A percentile compares a stretch with the other conserved stretches of the same genome.
Conservation (phyloP, 2,888 invertebrate genomes). For the Phaonia tiefii region DNA sequence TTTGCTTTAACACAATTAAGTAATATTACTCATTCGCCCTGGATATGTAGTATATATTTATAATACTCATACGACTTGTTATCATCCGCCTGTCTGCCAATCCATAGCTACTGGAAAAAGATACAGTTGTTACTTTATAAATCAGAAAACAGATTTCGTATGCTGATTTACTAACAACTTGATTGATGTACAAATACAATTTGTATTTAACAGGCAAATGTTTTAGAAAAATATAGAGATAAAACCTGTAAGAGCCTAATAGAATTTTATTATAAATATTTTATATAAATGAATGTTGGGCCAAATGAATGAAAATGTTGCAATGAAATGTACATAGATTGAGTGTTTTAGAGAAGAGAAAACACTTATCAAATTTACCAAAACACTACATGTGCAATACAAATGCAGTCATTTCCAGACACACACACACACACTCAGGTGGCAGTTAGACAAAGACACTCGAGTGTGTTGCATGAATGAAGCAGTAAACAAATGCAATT, state of each 20-base stretch:
- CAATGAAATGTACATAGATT: constrained; percentile 6
- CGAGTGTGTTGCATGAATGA: not conserved
- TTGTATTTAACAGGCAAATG: no score
- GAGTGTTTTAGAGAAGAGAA: constrained; percentile 27
- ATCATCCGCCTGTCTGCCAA: no score
- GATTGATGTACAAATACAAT: no score
- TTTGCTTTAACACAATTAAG: no score
- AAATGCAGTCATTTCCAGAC: not conserved
- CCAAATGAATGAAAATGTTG: not conserved
- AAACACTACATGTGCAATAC: constrained; percentile 12
- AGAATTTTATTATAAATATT: constrained; percentile 2
- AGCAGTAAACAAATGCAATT: constrained; percentile 4
- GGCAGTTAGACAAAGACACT: not conserved
- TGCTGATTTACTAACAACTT: no score
- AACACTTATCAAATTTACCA: constrained; percentile 34
- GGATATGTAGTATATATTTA: no score
- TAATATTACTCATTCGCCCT: no score
- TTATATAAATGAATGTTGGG: not conserved
- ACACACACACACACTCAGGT: not conserved
- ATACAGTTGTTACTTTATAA: no score
- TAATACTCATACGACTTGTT: no score
- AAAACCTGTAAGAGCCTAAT: not conserved
- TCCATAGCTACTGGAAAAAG: no score
- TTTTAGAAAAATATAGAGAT: no score
- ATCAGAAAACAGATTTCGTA: no score